Evolutionary conservation across 2,888 invertebrate species (phyloP).

Genomic region (Stenichneumon culpator): DNA sequence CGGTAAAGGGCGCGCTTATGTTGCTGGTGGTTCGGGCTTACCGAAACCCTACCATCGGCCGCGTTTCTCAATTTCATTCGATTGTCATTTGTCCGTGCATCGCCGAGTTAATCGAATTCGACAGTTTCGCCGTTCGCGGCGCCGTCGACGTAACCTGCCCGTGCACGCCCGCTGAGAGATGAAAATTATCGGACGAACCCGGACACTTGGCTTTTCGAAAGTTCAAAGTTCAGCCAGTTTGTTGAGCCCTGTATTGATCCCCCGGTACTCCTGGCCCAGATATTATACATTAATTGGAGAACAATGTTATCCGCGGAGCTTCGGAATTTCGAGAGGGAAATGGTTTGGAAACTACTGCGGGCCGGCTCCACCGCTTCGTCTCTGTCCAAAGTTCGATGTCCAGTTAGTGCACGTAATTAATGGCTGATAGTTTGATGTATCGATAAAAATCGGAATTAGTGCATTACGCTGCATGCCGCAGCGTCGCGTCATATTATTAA

Average conservation of each 20-base stretch:
- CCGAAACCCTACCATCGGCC: conserved; percentile 2
- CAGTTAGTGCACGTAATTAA: neutral
- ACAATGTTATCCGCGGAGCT: conserved; percentile 16
- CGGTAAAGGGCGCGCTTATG: conserved; percentile 51
- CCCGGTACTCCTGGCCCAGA: conserved; percentile 39
- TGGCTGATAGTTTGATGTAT: neutral
- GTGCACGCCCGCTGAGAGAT: neutral
- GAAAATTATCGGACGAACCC: neutral
- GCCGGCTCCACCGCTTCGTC: conserved; percentile 13
- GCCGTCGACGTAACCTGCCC: neutral
- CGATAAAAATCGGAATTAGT: neutral
- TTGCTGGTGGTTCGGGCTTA: conserved; percentile 44
- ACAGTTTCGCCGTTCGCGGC: neutral
- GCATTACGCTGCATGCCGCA: neutral
- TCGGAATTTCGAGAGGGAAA: neutral
- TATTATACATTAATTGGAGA: conserved; percentile 39
- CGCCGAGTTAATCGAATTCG: conserved; percentile 40
- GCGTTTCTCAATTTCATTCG: conserved; percentile 56
- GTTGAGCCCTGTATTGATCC: conserved; percentile 52
- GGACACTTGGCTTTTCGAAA: conserved; percentile 31
- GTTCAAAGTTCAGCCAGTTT: conserved; percentile 53
- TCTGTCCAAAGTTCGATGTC: neutral
- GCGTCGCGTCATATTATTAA: neutral
- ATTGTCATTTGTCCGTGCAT: conserved; percentile 48
- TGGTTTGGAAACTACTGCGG: neutral